A percentile compares a stretch with the other conserved stretches of the same genome.
Evolutionary conservation across 2,888 invertebrate genomes (phyloP).

Genomic region (Troides aeacus): DNA sequence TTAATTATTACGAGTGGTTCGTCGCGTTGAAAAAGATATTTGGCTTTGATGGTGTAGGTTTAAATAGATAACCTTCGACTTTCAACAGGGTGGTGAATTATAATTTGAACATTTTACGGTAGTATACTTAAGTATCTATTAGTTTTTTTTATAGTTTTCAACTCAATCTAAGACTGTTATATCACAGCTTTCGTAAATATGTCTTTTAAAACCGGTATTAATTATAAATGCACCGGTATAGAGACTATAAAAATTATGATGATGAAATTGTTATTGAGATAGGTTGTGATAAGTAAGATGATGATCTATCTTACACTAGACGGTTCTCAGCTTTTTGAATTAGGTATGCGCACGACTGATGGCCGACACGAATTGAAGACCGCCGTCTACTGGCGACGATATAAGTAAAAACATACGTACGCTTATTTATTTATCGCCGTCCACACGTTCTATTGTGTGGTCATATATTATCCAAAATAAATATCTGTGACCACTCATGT

Average conservation of each 20-base stretch:
- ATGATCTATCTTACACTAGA: slow-evolving; percentile 32
- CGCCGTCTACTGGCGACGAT: slow-evolving; percentile 37
- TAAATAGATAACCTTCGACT: no score
- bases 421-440: slow-evolving; percentile 43
- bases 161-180: background rate
- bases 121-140: no score
- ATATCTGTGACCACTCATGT: slow-evolving; percentile 6
- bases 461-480: slow-evolving; percentile 29
- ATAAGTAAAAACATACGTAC: slow-evolving; percentile 40
- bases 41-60: no score
- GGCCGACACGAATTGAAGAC: slow-evolving; percentile 42
- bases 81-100: no score
- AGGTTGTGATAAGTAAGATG: slow-evolving; percentile 18
- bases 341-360: slow-evolving; percentile 42
- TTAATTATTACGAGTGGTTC: slow-evolving; percentile 8
- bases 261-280: slow-evolving; percentile 6
- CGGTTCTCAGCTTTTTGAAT: slow-evolving; percentile 38
- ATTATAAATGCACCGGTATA: background rate
- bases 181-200: background rate
- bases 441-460: slow-evolving; percentile 39
- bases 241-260: slow-evolving; percentile 4
- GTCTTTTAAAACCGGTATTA: background rate
- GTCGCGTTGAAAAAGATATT: background rate
- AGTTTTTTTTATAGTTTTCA: no score
- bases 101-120: no score